Percentiles rank a stretch among this genome's conserved stretches.
phyloP scores from a whole-genome alignment of 2,888 invertebrate species.

The Podabrus alpinus region DNA sequence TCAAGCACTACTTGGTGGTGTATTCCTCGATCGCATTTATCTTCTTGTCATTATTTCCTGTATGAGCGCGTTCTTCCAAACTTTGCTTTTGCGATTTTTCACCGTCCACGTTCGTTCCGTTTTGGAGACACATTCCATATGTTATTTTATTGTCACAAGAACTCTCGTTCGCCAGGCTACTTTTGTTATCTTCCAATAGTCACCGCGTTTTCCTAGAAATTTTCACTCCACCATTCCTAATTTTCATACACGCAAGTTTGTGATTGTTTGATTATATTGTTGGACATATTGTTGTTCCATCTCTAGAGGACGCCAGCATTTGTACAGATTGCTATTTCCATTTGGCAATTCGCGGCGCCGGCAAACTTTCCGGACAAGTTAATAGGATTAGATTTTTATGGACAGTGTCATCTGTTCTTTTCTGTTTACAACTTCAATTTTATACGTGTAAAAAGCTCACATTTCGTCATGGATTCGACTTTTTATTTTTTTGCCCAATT shows the following conservation, averaged over 20 bases:
- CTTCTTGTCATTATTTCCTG: constrained; percentile 39
- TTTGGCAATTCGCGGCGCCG: constrained; percentile 44
- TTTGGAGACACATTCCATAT: constrained; percentile 44
- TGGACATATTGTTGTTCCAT: constrained; percentile 6
- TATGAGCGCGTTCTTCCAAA: constrained; percentile 47
- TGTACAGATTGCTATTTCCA: constrained; percentile 32
- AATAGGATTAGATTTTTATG: constrained; percentile 57
- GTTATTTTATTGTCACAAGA: constrained; percentile 38
- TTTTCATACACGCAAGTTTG: neutral
- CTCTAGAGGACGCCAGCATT: constrained; percentile 24
- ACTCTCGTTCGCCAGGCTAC: constrained; percentile 20
- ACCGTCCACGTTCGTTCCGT: constrained; percentile 46
- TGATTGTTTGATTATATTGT: neutral
- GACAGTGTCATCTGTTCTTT: constrained; percentile 53
- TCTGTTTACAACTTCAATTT: constrained; percentile 48
- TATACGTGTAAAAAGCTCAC: constrained; percentile 37
- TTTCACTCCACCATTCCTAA: neutral
- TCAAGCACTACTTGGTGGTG: constrained; percentile 21
- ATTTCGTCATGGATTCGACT: neutral
- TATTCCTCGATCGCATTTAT: constrained; percentile 33
- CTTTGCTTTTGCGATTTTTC: constrained; percentile 52
- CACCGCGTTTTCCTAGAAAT: constrained; percentile 6
- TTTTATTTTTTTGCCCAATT: neutral
- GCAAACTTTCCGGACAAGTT: constrained; percentile 48
- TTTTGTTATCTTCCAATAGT: constrained; percentile 25